Conservation (phyloP, 2,113 vertebrate genomes). For the Illadopsis cleaveri region DNA sequence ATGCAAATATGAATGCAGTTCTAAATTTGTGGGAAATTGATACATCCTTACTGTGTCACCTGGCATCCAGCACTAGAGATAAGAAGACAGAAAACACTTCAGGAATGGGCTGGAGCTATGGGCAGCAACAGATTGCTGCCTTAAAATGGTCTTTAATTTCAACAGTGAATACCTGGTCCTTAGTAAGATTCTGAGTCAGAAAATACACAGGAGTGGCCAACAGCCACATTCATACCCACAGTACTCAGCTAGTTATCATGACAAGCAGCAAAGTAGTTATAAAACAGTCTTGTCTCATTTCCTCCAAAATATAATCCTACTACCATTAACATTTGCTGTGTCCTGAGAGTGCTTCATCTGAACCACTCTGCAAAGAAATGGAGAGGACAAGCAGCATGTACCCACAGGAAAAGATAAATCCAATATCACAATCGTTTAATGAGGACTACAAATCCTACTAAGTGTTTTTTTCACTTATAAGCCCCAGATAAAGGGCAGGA, state of each 20-base stretch:
- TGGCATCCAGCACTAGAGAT: not conserved
- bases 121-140: not conserved
- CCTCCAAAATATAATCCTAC: not conserved
- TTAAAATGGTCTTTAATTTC: not conserved
- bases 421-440: conserved; percentile 22
- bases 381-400: conserved; percentile 32
- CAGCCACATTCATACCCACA: not conserved
- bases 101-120: not conserved
- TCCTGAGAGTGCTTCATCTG: not conserved
- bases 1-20: not conserved
- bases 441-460: conserved; percentile 38
- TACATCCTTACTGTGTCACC: not conserved
- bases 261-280: not conserved
- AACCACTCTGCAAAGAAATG: conserved; percentile 5
- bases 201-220: not conserved
- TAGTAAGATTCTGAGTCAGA: not conserved
- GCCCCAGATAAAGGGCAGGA: conserved; percentile 12
- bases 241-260: not conserved
- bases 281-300: not conserved
- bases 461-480: conserved; percentile 27
- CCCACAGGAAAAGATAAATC: conserved; percentile 44
- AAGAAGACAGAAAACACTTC: not conserved
- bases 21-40: not conserved
- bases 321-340: not conserved
- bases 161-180: not conserved